Conservation (phyloP, 2,113 vertebrate species). For the Menura novaehollandiae region DNA sequence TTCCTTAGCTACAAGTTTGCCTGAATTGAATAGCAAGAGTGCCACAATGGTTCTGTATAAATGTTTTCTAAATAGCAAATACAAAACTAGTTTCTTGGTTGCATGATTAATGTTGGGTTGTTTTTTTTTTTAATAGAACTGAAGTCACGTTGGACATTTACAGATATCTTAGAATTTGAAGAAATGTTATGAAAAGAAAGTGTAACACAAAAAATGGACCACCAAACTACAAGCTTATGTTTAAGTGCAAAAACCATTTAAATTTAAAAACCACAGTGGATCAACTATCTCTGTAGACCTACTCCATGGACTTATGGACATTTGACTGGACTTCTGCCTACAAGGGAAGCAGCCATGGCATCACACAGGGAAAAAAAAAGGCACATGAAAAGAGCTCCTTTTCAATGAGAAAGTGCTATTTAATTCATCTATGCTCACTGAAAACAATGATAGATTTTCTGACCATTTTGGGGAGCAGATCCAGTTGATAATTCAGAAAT, state of each 20-base stretch:
- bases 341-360: not conserved
- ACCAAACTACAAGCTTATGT: not conserved
- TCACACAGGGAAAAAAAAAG: not conserved
- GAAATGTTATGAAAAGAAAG: not conserved
- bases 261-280: not conserved
- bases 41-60: not conserved
- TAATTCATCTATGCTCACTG: not conserved
- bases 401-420: not conserved
- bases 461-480: not conserved
- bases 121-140: not conserved
- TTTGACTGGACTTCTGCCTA: not conserved
- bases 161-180: not conserved
- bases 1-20: not conserved
- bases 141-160: not conserved
- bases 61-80: not conserved
- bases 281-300: not conserved
- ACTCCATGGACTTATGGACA: rapidly evolving
- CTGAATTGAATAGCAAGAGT: not conserved
- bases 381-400: not conserved
- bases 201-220: not conserved
- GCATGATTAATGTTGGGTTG: not conserved
- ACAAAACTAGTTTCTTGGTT: not conserved
- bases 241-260: not conserved
- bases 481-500: not conserved
- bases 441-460: not conserved